These are phyloP conservation scores for Artibeus jamaicensis DNA, from an alignment of 2,797 vertebrate species.

Conservation along the genomic window DNA sequence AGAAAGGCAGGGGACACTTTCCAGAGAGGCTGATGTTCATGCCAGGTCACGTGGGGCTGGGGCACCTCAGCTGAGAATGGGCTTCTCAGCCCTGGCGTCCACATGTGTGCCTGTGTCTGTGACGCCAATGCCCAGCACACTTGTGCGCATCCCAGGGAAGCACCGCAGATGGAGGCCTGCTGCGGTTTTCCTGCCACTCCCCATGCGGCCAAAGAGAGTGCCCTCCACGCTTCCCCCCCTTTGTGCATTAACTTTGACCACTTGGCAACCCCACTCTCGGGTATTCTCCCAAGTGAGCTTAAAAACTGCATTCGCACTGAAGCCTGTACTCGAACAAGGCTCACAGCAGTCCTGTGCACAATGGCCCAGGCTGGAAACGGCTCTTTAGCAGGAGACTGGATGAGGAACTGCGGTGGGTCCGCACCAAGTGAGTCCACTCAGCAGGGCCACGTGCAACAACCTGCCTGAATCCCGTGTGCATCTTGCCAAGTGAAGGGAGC, in stretches of 20 bases:
- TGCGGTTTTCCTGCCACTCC: too few species aligned
- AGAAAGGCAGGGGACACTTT: not conserved
- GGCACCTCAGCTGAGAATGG: not conserved
- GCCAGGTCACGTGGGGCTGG: not conserved
- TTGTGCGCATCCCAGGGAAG: not conserved
- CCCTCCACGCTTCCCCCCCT: too few species aligned
- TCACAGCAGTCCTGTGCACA: not conserved
- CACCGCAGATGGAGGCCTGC: not conserved
- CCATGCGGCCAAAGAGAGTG: not conserved
- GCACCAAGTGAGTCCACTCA: not conserved
- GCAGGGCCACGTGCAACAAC: not conserved
- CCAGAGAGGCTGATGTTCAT: not conserved
- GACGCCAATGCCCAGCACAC: not conserved
- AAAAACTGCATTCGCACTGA: not conserved
- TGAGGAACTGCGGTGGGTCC: rapidly evolving
- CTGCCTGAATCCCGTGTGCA: not conserved
- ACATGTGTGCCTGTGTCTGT: not conserved
- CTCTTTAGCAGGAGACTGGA: not conserved
- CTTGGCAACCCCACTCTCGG: not conserved
- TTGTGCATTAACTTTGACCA: not conserved
- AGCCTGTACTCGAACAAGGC: not conserved
- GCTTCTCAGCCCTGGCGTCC: not conserved
- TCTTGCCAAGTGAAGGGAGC: not conserved
- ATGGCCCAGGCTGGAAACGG: not conserved
- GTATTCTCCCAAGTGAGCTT: not conserved